Conservation (phyloP, 2,113 vertebrate genomes). For the Peucedramus taeniatus region DNA sequence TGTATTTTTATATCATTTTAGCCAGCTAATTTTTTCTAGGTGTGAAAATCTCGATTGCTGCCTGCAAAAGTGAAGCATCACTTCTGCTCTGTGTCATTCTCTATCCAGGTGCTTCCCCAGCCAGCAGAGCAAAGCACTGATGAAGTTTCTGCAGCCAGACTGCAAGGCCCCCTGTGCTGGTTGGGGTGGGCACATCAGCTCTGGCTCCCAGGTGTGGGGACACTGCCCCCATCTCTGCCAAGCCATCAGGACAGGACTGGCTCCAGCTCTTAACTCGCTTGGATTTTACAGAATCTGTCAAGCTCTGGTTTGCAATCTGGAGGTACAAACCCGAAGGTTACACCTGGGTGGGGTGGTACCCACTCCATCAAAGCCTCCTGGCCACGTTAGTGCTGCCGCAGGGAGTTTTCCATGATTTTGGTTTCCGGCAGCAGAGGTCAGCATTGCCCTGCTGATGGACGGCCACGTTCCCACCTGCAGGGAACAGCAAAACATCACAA, state of each 20-base stretch:
- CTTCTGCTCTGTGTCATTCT: neutral
- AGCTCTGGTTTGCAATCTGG: neutral
- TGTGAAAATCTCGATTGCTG: neutral
- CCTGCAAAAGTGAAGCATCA: neutral
- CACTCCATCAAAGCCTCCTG: neutral
- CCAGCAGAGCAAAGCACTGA: neutral
- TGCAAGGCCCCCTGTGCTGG: too few relatives aligned
- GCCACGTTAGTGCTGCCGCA: neutral
- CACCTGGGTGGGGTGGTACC: neutral
- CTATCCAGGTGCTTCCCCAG: neutral
- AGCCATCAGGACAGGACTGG: neutral
- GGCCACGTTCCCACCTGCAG: neutral
- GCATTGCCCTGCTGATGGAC: conserved; percentile 64
- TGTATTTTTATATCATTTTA: neutral
- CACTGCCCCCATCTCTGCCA: accelerated
- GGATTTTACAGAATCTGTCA: neutral
- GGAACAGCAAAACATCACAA: neutral
- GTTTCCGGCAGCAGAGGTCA: conserved; percentile 73
- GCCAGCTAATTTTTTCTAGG: neutral
- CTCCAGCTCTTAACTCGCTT: accelerated
- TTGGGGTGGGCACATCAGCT: neutral
- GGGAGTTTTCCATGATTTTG: neutral
- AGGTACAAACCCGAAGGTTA: too few relatives aligned
- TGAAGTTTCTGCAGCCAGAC: neutral
- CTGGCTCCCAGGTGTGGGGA: neutral